Conservation (phyloP, 2,797 vertebrate genomes). For the Carapus acus region DNA sequence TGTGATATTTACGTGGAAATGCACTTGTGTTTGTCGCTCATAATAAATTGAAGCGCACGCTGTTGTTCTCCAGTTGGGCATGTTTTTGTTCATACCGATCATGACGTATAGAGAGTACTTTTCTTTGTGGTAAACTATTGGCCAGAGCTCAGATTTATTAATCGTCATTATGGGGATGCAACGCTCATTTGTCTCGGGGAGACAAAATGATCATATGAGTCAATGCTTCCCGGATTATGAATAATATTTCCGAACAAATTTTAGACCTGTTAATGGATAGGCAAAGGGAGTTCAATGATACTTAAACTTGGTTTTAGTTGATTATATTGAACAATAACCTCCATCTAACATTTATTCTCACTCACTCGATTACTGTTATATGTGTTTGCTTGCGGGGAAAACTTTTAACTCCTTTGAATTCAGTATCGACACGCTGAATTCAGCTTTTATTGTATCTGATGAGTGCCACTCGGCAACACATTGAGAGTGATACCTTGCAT, state of each 20-base stretch:
- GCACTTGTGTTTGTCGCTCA: not conserved
- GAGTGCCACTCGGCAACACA: not conserved
- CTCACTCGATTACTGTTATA: no score
- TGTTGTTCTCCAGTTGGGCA: conserved; percentile 39
- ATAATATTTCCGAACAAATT: no score
- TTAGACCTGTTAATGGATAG: no score
- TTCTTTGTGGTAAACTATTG: conserved; percentile 3
- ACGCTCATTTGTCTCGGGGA: not conserved
- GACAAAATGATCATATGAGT: not conserved
- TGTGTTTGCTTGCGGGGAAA: no score
- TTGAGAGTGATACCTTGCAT: not conserved
- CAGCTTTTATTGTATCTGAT: not conserved
- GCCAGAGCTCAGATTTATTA: not conserved
- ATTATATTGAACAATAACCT: no score
- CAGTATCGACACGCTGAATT: not conserved
- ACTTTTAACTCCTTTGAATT: conserved; percentile 44
- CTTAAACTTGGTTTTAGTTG: no score
- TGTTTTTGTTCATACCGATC: conserved; percentile 39
- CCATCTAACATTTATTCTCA: no score
- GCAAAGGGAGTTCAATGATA: no score
- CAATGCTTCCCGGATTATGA: no score
- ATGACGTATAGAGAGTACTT: conserved; percentile 53
- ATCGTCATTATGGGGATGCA: not conserved
- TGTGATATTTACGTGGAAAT: not conserved
- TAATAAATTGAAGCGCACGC: not conserved